Base-by-base conservation (phyloP, 2,888 invertebrate genomes). In the Sympetrum striolatum region DNA sequence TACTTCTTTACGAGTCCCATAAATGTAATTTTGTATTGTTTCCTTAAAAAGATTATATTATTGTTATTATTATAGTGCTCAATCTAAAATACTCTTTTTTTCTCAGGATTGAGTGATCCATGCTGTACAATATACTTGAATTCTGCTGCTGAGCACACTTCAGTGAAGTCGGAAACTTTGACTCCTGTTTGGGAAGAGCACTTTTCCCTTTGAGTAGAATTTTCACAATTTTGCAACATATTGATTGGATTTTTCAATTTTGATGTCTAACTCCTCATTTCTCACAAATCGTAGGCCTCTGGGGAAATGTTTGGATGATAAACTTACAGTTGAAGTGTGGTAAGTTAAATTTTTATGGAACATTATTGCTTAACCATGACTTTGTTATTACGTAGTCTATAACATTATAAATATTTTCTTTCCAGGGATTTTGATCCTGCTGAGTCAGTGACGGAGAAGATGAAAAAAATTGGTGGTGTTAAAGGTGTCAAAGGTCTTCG, bases 151-250 rank as follows among this genome's bases (percentile, higher is more conserved):
- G 95, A 97, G 2, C 96, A 97, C 92, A 98, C 99, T 0, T 98
- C 98, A 0, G 99, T 99, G 35, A 98, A 98, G 94, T 95, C 97
- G 22, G 96, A 96, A 92, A 99, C 99, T 0, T 95, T 99, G 53
- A 97, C 97, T 94, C 99, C 99, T 0, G 94, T 96, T 25, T 99
- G 99, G 99, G 98, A 99, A 94, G 99, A 99, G 94, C 98, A 98
- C 94, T 99, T 99, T 94, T 97, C 98, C 93, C 95, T 99, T 98
- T 98, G 95, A 96, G 97, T 95, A 86, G 39, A 53, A 10, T n/a
- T n/a, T n/a, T n/a, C n/a, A 48, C 35, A 44, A 18, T 25, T 35
- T 39, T 60, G 4, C 14, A 6, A 48, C 48, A 25, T 8, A 73
- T 31, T 80, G 18, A 58, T 90, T 35, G 2, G 31, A 31, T 81